Evolutionary conservation across 2,888 invertebrate species (phyloP), one percentile per base, ranked within the genome.

Genomic region (Archips xylosteana): DNA sequence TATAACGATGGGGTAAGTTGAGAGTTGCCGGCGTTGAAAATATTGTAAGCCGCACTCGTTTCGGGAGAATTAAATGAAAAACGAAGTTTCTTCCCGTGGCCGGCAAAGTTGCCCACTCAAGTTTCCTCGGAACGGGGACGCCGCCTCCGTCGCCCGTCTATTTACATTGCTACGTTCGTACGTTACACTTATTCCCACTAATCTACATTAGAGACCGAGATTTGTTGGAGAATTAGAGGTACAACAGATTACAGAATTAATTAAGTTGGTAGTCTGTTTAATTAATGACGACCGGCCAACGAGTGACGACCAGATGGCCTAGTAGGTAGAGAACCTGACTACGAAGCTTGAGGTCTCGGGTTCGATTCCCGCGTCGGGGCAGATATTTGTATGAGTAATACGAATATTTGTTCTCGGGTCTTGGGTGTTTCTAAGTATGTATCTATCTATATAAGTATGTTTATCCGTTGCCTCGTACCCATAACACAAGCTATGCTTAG

Each of bases 61-160:
- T 91, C 88, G 89, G 88, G 85, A 88, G 91, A 93, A 93, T 94
- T 93, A 94, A 94, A 94, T 92, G 93, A 91, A 92, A 93, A 93
- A 90, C 88, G 88, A 92, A 93, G 92, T 94, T 92, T 86, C 83
- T 80, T 86, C 85, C 87, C 87, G 87, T 86, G 86, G 87, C 87
- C 86, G 90, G 85, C 89, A 85, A 92, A 92, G 92, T 93, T 92
- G 87, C 82, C 87, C 87, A 89, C 91, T 90, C 90, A 91, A 93
- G 92, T 92, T 92, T 87, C 83, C 84, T 87, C 78, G 73, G 9
- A 79, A 77, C 73, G 77, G 75, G 78, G 79, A 76, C 51, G 68
- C 39, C 57, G 62, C 64, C 64, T 51, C 45, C 65, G 74, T 61
- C 74, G 51, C 36, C 4, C 54, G 60, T 54, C 69, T 70, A 70